phyloP scores from a whole-genome alignment of 1,140 invertebrate species.

The Lerema accius region DNA sequence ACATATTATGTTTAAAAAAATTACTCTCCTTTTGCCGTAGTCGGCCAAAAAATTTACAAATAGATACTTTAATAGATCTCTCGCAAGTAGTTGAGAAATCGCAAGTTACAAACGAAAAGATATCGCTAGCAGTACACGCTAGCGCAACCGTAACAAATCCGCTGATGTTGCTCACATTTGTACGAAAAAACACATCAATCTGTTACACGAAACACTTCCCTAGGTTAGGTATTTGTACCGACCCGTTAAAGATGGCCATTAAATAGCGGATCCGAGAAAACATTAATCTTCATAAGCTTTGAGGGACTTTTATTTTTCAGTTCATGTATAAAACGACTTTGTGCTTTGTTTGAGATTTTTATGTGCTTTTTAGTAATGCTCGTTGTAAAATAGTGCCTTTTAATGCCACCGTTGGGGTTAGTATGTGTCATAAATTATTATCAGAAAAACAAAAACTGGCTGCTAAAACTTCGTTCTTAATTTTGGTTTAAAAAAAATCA shows the following conservation, averaged over 20 bases:
- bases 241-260: constrained; percentile 26
- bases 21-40: too few species aligned
- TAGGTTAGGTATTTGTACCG: constrained; percentile 46
- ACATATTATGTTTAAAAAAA: too few species aligned
- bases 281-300: constrained; percentile 31
- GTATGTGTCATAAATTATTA: too few species aligned
- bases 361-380: constrained; percentile 13
- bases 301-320: constrained; percentile 21
- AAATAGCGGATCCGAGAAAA: constrained; percentile 12
- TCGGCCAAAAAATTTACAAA: too few species aligned
- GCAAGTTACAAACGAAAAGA: not conserved
- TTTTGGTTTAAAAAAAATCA: too few species aligned
- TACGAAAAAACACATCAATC: constrained; percentile 52
- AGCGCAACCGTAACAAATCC: constrained; percentile 6
- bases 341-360: constrained; percentile 5
- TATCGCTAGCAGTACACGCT: constrained; percentile 6
- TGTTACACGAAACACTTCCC: constrained; percentile 47
- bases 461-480: too few species aligned
- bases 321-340: constrained; percentile 9
- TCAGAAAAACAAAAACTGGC: too few species aligned
- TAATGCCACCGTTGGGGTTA: too few species aligned
- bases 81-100: too few species aligned
- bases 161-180: constrained; percentile 22
- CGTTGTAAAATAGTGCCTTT: too few species aligned
- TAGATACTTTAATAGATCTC: too few species aligned